phyloP scores from a whole-genome alignment of 2,888 invertebrate genomes.

The Gymnoscelis rufifasciata region DNA sequence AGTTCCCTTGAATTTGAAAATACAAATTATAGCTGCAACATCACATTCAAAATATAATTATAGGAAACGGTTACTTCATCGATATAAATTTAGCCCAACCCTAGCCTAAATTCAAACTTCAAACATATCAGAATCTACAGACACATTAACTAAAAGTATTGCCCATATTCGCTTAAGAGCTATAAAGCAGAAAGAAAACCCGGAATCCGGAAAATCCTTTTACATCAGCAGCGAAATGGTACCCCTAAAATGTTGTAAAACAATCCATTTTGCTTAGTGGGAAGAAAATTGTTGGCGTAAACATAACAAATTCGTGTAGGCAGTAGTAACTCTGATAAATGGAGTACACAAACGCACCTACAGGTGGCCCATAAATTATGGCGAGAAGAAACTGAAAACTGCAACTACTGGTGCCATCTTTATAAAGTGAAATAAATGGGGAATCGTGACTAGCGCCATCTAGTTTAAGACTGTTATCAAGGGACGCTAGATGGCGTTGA shows the following conservation, averaged over 20 bases:
- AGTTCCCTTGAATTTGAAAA: no score
- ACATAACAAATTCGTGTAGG: conserved; percentile 23
- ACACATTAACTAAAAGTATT: no score
- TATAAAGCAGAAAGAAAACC: no score
- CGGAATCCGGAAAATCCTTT: neutral
- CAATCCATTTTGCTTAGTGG: conserved; percentile 23
- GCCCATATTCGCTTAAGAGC: no score
- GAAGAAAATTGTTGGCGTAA: conserved; percentile 23
- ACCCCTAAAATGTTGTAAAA: conserved; percentile 17
- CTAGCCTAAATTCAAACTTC: no score
- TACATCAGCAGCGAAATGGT: conserved; percentile 1
- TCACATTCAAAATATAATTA: no score
- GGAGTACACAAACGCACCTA: conserved; percentile 17
- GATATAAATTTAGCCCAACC: no score
- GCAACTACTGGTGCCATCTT: conserved; percentile 16
- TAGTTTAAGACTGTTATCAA: no score
- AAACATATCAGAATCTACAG: no score
- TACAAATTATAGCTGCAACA: no score
- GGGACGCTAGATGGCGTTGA: no score
- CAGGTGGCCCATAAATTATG: conserved; percentile 27
- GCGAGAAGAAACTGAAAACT: neutral
- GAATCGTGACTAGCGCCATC: conserved; percentile 14
- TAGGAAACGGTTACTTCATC: no score
- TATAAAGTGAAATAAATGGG: neutral
- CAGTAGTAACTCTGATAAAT: conserved; percentile 26